Evolutionary conservation across 2,888 invertebrate species (phyloP), one percentile per base, ranked within the genome.

Genomic region (Agrochola litura): DNA sequence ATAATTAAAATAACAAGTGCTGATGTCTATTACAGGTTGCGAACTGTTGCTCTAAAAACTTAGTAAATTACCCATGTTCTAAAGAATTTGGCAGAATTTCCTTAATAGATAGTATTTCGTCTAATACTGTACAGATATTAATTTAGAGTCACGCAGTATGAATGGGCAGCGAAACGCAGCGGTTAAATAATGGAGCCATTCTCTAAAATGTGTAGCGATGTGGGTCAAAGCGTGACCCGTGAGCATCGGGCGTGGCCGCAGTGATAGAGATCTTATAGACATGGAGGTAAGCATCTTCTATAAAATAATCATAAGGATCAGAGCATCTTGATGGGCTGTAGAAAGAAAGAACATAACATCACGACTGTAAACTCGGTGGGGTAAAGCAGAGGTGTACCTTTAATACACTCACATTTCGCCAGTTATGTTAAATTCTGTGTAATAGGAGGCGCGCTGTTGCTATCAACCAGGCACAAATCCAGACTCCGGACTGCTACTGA

Each of bases 101-200:
- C 22, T 30, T 16, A 68, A 63, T 41, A 56, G 22, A 63, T 41
- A 56, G 22, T 41, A 14, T 71, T 22, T 52, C 5, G 8, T 37
- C 10, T n/a, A n/a, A 6, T 58, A 37, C 16, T 67, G 25, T 46
- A 52, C 54, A 68, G 10, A 66, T 65, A 84, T 71, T 60, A 74
- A 46, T 64, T 37, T 67, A 60, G 61, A 65, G 63, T 61, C 22
- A 37, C 43, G 46, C 52, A 54, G 71, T 73, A 70, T 75, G 66
- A 68, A 73, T 61, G 70, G 60, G 72, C 25, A 78, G 73, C 25
- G 56, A 76, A 78, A 77, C 61, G 67, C 41, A 78, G 71, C 63
- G 63, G 77, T 56, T 77, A 76, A 82, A 82, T 86, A 86, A 84
- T 85, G 66, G 82, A 80, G 67, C 61, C 65, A 77, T 78, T 78